These are phyloP conservation scores for Hetaerina americana DNA, from an alignment of 1,140 invertebrate species.

Conservation along the genomic window DNA sequence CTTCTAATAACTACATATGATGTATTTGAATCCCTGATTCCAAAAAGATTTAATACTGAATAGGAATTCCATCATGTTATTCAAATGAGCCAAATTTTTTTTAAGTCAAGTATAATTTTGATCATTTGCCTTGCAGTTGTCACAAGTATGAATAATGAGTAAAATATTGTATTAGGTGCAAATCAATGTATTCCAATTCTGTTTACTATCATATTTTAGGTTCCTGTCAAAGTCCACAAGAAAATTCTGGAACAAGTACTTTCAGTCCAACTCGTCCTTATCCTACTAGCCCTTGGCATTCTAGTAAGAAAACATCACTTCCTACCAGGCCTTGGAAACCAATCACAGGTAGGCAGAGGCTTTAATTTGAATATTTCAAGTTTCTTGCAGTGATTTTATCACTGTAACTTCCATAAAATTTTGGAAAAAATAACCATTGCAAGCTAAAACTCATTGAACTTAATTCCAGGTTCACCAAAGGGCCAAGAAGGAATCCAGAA, in stretches of 20 bases:
- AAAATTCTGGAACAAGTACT: neutral
- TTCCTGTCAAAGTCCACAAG: neutral
- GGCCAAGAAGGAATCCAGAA: neutral
- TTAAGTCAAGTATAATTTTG: too few relatives aligned
- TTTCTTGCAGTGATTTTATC: neutral
- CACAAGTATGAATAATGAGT: too few relatives aligned
- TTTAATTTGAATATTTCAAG: too few relatives aligned
- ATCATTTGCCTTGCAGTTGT: too few relatives aligned
- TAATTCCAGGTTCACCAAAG: neutral
- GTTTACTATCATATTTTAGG: neutral
- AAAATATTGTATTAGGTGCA: too few relatives aligned
- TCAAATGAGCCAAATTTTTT: too few relatives aligned
- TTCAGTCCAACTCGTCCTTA: neutral
- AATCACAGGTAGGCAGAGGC: slow-evolving; percentile 21
- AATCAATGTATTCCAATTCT: neutral
- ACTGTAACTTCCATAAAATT: neutral
- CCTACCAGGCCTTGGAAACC: slow-evolving; percentile 22
- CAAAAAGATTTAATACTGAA: too few relatives aligned
- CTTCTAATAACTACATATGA: too few relatives aligned
- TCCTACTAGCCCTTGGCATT: slow-evolving; percentile 9
- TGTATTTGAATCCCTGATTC: too few relatives aligned
- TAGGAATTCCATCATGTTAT: too few relatives aligned
- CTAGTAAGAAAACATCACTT: neutral
- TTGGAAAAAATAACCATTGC: neutral
- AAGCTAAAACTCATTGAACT: neutral